Evolutionary conservation across 2,888 invertebrate genomes (phyloP), one percentile per base, ranked within the genome.

Genomic region (Isotomurus palustris): DNA sequence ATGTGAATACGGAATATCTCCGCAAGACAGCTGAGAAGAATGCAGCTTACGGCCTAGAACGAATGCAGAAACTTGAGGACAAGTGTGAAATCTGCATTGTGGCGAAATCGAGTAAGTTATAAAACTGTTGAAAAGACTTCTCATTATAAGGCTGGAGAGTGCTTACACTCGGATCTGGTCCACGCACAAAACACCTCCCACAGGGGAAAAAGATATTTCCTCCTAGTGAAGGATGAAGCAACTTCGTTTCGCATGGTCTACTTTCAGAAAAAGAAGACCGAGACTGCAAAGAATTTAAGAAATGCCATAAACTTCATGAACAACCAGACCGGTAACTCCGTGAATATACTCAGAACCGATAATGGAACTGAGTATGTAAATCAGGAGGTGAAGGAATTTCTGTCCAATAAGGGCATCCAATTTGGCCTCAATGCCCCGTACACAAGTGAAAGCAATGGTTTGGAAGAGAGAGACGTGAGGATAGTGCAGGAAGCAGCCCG

Each of bases 401-500:
- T n/a, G n/a, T n/a, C n/a, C n/a, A n/a, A n/a, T n/a, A n/a, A n/a
- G n/a, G n/a, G n/a, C n/a, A n/a, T n/a, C n/a, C n/a, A n/a, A n/a
- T n/a, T 40, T 14, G 10, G 40, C 17, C 17, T 14, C n/a, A 40
- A 40, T 14, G 10, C 40, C 17, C 10, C 10, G 17, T 40, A 14
- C 17, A 14, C 40, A 40, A 8, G 52, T 2, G 1, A 12, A 28
- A 44, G 45, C n/a, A 53, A 53, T 14, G 53, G 44, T 1, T n/a
- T 35, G 5, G 25, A 44, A n/a, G 53, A 53, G 35, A n/a, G 53
- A 22, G 44, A 53, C 4, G 17, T 53, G 2, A 44, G 53, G 17
- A 44, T 27, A 1, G 22, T 44, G 6, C 47, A 57, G 19, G 55
- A 51, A 28, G 14, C 41, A n/a, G 72, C 73, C 2, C 57, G 72